phyloP scores from a whole-genome alignment of 2,797 vertebrate genomes.

The Peromyscus melanophrys region DNA sequence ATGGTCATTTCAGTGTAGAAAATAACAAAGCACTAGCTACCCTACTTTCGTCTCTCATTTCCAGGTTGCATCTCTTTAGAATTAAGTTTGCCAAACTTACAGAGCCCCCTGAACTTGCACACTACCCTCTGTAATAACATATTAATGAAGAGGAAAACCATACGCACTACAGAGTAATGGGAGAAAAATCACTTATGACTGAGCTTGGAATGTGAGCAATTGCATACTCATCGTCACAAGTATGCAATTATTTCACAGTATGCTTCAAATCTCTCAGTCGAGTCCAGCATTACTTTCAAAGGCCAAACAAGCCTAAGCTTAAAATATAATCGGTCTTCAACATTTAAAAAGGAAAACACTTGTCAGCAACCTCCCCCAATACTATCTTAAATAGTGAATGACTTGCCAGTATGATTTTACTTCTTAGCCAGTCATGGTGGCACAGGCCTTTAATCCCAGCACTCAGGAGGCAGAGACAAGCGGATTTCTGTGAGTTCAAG shows the following conservation, averaged over 20 bases:
- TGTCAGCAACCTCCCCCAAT: constrained; percentile 22
- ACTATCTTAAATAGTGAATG: constrained; percentile 57
- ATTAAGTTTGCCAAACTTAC: constrained; percentile 55
- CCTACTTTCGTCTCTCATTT: constrained; percentile 31
- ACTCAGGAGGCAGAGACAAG: neutral
- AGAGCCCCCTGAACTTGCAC: constrained; percentile 47
- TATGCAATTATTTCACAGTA: constrained; percentile 63
- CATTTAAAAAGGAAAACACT: constrained; percentile 9
- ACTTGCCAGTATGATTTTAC: constrained; percentile 33
- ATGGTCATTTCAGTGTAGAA: constrained; percentile 33
- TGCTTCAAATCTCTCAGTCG: constrained; percentile 48
- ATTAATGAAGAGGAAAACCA: constrained; percentile 35
- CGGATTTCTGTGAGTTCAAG: neutral
- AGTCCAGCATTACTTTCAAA: constrained; percentile 45
- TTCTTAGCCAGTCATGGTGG: neutral
- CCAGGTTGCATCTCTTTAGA: neutral
- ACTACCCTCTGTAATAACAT: neutral
- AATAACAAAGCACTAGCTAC: constrained; percentile 39
- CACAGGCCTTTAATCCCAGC: neutral
- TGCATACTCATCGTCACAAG: constrained; percentile 47
- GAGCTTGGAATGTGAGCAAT: constrained; percentile 46
- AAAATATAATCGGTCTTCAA: constrained; percentile 51
- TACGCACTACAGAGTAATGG: constrained; percentile 55
- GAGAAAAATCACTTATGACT: constrained; percentile 55
- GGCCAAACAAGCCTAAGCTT: constrained; percentile 10